Percentiles rank a stretch among this genome's conserved stretches.
These are phyloP conservation scores for Agelastica alni DNA, from an alignment of 2,888 invertebrate genomes.

Conservation along the genomic window DNA sequence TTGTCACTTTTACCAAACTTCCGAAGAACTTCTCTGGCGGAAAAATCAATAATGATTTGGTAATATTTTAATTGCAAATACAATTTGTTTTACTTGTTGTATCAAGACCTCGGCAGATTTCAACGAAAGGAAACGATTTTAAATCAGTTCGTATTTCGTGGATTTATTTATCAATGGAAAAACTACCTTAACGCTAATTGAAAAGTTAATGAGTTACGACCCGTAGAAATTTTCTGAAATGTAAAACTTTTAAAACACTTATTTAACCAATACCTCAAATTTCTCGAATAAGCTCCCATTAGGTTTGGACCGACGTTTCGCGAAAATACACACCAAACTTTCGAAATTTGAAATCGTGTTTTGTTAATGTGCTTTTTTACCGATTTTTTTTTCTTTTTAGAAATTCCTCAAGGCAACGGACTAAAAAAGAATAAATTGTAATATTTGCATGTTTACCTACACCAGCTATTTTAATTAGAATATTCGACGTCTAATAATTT, in stretches of 20 bases:
- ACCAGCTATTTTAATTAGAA: too few relatives aligned
- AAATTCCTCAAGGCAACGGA: too few relatives aligned
- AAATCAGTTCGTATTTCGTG: not conserved
- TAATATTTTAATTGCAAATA: too few relatives aligned
- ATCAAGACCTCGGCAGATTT: not conserved
- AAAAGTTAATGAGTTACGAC: not conserved
- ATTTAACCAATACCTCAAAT: not conserved
- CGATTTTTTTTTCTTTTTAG: too few relatives aligned
- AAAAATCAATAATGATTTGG: too few relatives aligned
- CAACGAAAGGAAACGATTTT: not conserved
- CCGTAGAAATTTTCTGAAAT: not conserved
- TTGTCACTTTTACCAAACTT: too few relatives aligned
- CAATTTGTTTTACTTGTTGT: not conserved
- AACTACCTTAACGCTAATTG: not conserved
- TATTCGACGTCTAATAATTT: too few relatives aligned
- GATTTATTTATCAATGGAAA: not conserved
- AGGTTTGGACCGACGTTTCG: not conserved
- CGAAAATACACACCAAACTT: constrained; percentile 5
- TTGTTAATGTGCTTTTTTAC: too few relatives aligned
- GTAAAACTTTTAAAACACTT: not conserved
- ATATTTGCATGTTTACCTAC: too few relatives aligned
- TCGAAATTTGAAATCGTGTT: not conserved
- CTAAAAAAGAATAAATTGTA: too few relatives aligned
- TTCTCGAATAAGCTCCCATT: not conserved
- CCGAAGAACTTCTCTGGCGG: too few relatives aligned